These are phyloP conservation scores for Epinotia nisella DNA, from an alignment of 2,888 invertebrate genomes.

Conservation along the genomic window DNA sequence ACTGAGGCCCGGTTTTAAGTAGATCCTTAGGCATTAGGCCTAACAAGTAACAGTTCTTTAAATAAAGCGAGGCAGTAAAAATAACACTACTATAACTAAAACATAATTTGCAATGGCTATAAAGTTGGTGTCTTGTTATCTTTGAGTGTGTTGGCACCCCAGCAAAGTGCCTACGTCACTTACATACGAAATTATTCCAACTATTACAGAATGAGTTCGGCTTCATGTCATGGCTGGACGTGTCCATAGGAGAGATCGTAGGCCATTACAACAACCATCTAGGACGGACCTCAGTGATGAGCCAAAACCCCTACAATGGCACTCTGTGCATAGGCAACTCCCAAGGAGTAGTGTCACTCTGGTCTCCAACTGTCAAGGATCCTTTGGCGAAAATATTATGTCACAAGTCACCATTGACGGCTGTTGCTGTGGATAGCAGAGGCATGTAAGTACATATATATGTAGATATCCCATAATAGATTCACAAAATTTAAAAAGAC, in stretches of 20 bases:
- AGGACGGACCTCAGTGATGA: constrained; percentile 92
- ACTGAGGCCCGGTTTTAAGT: too few species aligned
- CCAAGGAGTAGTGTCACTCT: constrained; percentile 96
- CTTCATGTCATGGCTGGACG: constrained; percentile 95
- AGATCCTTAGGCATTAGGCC: too few species aligned
- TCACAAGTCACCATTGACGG: constrained; percentile 92
- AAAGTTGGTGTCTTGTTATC: too few species aligned
- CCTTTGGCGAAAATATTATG: constrained; percentile 96
- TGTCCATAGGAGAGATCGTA: constrained; percentile 96
- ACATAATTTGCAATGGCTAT: too few species aligned
- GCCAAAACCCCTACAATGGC: constrained; percentile 98
- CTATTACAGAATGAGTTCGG: constrained; percentile 88
- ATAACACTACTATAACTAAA: too few species aligned
- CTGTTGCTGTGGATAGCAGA: constrained; percentile 92
- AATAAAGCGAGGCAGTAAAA: too few species aligned
- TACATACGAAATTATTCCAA: background rate
- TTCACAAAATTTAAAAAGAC: too few species aligned
- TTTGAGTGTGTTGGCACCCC: too few species aligned
- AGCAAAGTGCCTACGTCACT: too few species aligned
- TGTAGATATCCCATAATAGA: constrained; percentile 10
- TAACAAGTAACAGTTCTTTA: too few species aligned
- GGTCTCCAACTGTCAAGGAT: constrained; percentile 95
- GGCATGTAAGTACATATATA: constrained; percentile 87
- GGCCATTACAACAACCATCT: constrained; percentile 90
- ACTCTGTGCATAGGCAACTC: constrained; percentile 95